Evolutionary conservation across 2,797 vertebrate genomes (phyloP).

Genomic region (Hylomyscus alleni): DNA sequence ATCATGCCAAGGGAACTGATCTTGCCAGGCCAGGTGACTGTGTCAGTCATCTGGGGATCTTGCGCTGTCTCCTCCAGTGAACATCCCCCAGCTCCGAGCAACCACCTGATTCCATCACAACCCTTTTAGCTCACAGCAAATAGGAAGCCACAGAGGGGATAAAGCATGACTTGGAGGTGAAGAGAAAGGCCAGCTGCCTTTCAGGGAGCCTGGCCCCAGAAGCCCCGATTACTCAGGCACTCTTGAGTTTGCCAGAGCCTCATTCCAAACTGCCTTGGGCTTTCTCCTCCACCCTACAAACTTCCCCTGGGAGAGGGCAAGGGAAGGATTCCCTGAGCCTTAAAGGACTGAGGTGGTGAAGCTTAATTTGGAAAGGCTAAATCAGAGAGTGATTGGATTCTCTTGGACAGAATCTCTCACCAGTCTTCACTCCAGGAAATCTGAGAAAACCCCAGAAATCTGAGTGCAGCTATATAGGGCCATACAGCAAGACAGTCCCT

Average conservation of each 20-base stretch:
- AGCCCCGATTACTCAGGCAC: neutral
- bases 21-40: neutral
- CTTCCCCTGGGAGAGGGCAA: neutral
- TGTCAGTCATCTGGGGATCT: neutral
- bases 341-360: no score
- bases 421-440: neutral
- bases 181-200: slow-evolving; percentile 18
- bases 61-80: neutral
- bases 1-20: rapidly evolving
- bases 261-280: neutral
- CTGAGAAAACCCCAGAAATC: neutral
- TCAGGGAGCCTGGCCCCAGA: slow-evolving; percentile 2
- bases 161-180: neutral
- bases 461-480: neutral
- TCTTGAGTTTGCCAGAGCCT: neutral
- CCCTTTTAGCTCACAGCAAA: slow-evolving; percentile 16
- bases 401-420: neutral
- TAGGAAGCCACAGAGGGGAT: neutral
- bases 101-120: neutral
- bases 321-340: neutral
- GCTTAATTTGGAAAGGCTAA: neutral
- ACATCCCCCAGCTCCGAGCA: neutral
- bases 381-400: neutral
- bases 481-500: rapidly evolving
- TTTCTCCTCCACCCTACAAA: neutral